A percentile compares a stretch with the other conserved stretches of the same genome.
These are phyloP conservation scores for Spilarctia lutea DNA, from an alignment of 2,888 invertebrate genomes.

Conservation along the genomic window DNA sequence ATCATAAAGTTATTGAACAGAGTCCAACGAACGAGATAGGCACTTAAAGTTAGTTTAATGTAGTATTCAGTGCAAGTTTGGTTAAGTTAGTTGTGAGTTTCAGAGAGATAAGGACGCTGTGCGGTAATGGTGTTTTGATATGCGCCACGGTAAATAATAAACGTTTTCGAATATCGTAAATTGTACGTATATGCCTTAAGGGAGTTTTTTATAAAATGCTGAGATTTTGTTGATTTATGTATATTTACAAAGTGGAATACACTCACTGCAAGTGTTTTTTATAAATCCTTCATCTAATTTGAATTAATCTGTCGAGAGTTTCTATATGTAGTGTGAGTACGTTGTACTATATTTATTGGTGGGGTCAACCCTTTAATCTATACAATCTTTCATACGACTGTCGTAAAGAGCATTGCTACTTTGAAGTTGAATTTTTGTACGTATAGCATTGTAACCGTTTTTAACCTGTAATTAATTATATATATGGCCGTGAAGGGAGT, in stretches of 20 bases:
- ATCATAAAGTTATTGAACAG: slow-evolving; percentile 65
- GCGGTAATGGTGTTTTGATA: slow-evolving; percentile 24
- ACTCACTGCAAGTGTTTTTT: neutral
- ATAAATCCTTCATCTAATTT: too few relatives aligned
- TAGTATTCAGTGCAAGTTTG: slow-evolving; percentile 60
- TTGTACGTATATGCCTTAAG: neutral
- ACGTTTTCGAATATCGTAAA: neutral
- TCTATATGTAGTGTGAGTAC: neutral
- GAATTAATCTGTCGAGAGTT: too few relatives aligned
- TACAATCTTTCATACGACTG: neutral
- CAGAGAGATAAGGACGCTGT: slow-evolving; percentile 37
- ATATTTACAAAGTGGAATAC: neutral
- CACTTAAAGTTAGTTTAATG: slow-evolving; percentile 67
- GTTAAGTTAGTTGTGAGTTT: slow-evolving; percentile 30
- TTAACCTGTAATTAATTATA: too few relatives aligned
- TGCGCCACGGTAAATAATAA: neutral
- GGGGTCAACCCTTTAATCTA: neutral
- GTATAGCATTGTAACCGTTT: too few relatives aligned
- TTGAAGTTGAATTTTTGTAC: neutral
- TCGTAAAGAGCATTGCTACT: too few relatives aligned
- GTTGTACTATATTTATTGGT: neutral
- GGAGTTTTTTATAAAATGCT: neutral
- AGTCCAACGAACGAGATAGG: slow-evolving; percentile 58
- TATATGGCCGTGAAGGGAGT: too few relatives aligned
- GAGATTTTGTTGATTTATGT: too few relatives aligned